phyloP scores from a whole-genome alignment of 2,113 vertebrate species.

The Ceyx cyanopectus region DNA sequence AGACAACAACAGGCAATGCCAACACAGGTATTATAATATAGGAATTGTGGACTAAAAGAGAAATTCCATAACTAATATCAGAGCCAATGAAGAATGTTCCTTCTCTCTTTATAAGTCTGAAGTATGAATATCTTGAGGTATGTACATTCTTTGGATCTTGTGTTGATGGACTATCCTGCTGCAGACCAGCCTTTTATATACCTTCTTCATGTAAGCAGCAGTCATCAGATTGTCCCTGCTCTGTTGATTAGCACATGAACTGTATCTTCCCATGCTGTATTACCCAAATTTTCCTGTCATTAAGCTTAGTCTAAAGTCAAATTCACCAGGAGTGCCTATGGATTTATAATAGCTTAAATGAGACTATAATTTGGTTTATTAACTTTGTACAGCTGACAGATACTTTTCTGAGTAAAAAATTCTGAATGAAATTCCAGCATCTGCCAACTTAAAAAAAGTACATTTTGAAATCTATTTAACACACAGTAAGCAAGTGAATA shows the following conservation, averaged over 20 bases:
- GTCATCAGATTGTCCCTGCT: neutral
- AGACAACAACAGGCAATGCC: neutral
- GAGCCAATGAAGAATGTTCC: neutral
- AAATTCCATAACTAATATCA: neutral
- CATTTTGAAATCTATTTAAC: neutral
- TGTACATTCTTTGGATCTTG: neutral
- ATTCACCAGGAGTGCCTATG: slow-evolving; percentile 44
- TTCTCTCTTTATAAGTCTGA: neutral
- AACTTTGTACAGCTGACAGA: slow-evolving; percentile 52
- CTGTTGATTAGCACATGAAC: slow-evolving; percentile 40
- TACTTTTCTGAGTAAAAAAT: slow-evolving; percentile 22
- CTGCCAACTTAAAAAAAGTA: neutral
- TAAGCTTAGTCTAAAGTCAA: slow-evolving; percentile 63
- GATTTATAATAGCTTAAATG: slow-evolving; percentile 64
- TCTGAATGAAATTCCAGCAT: neutral
- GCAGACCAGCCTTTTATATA: neutral
- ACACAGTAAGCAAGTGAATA: neutral
- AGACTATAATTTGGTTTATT: slow-evolving; percentile 60
- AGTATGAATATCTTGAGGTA: neutral
- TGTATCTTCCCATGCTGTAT: slow-evolving; percentile 32
- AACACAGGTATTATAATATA: neutral
- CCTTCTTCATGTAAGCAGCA: neutral
- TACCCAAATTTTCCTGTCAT: slow-evolving; percentile 58
- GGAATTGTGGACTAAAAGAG: accelerated
- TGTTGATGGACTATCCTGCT: neutral